Percentiles rank a stretch among this genome's conserved stretches.
Evolutionary conservation across 2,797 vertebrate species (phyloP).

Genomic region (Petrocephalus schoutedeni): DNA sequence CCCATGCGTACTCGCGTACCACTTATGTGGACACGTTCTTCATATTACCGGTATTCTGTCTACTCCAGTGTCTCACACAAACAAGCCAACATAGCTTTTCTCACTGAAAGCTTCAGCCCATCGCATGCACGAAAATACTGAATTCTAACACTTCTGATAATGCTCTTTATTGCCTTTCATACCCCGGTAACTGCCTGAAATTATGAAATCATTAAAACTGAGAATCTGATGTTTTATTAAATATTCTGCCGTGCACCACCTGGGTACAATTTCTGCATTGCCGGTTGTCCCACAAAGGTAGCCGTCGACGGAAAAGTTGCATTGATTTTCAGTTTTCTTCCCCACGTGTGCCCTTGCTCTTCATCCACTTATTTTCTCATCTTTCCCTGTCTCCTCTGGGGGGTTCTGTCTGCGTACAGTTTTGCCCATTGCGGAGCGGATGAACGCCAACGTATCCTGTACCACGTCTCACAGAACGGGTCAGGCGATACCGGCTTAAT

Average conservation of each 20-base stretch:
- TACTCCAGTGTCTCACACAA: neutral
- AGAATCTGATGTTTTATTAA: constrained; percentile 36
- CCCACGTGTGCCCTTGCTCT: constrained; percentile 53
- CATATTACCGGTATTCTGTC: neutral
- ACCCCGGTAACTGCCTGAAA: neutral
- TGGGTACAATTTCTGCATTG: constrained; percentile 50
- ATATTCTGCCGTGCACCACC: constrained; percentile 49
- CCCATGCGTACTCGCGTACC: too few species aligned
- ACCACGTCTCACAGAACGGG: constrained; percentile 56
- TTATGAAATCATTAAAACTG: constrained; percentile 13
- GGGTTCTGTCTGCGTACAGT: constrained; percentile 59
- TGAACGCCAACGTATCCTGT: constrained; percentile 58
- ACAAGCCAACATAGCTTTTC: neutral
- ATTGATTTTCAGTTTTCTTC: constrained; percentile 69
- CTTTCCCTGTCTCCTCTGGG: constrained; percentile 70
- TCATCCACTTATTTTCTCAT: constrained; percentile 81
- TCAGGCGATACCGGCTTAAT: constrained; percentile 63
- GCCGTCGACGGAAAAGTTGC: constrained; percentile 47
- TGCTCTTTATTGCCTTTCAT: neutral
- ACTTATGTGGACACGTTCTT: too few species aligned
- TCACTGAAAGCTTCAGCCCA: neutral
- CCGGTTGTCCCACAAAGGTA: constrained; percentile 63
- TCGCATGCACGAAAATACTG: neutral
- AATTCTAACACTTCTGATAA: neutral
- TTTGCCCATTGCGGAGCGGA: constrained; percentile 68